These are phyloP conservation scores for Mylabris phalerata DNA, from an alignment of 1,140 invertebrate genomes.

Conservation along the genomic window DNA sequence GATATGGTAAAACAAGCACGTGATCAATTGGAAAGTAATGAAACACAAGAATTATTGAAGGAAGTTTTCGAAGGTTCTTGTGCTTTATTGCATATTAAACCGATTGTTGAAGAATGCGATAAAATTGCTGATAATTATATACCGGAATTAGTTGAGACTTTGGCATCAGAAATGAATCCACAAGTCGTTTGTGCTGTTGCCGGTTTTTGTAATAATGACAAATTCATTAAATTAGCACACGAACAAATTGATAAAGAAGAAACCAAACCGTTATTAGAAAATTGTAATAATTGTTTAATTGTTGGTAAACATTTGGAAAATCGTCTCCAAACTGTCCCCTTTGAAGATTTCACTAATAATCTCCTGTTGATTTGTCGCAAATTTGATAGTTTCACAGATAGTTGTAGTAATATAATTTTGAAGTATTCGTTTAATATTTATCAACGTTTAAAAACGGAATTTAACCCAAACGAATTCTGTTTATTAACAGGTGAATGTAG, in stretches of 20 bases:
- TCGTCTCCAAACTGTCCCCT: too few species aligned
- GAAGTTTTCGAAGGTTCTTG: conserved; percentile 87
- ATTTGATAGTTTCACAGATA: conserved; percentile 66
- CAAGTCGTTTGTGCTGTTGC: conserved; percentile 79
- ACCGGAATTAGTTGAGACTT: conserved; percentile 77
- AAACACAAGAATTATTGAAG: conserved; percentile 79
- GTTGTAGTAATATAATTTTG: conserved; percentile 64
- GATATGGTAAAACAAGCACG: conserved; percentile 83
- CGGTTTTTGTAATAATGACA: conserved; percentile 75
- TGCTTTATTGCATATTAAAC: conserved; percentile 69
- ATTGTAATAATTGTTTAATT: conserved; percentile 45
- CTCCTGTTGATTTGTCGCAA: conserved; percentile 53
- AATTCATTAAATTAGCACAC: conserved; percentile 57
- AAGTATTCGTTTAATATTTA: conserved; percentile 66
- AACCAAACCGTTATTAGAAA: conserved; percentile 7
- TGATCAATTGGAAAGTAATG: conserved; percentile 79
- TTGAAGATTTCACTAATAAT: too few species aligned
- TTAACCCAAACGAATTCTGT: conserved; percentile 61
- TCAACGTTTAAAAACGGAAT: conserved; percentile 51
- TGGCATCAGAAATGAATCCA: conserved; percentile 82
- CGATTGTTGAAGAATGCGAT: conserved; percentile 69
- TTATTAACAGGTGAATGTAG: conserved; percentile 67
- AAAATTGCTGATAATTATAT: conserved; percentile 79
- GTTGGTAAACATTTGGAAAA: conserved; percentile 16
- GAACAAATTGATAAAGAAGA: conserved; percentile 13